Evolutionary conservation across 2,888 invertebrate species (phyloP), one percentile per base, ranked within the genome.

Genomic region (Petrophora chlorosata): DNA sequence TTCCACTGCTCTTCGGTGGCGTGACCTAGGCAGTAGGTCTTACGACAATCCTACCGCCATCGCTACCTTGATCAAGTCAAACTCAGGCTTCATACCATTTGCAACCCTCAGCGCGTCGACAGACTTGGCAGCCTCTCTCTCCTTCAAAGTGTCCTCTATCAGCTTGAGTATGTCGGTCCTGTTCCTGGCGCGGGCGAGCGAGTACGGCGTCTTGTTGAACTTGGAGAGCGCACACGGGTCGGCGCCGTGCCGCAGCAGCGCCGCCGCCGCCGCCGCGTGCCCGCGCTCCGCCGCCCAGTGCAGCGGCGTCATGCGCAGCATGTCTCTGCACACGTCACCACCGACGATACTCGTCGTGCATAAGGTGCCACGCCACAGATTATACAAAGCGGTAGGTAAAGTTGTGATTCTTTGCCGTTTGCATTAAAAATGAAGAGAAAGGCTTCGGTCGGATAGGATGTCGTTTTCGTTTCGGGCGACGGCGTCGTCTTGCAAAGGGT

Each of bases 261-360:
- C 76, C 40, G 93, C 91, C 29, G 95, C 95, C 33, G 58, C 71
- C 5, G 9, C 64, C 23, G 91, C 79, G 83, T 97, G 95, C 0
- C 94, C 94, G 67, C 95, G 94, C 84, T 96, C 96, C 28, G 95
- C 95, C 3, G 98, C 97, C 98, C 98, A 98, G 88, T 98, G 98
- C 46, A 98, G 90, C 25, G 98, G 97, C 28, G 98, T 98, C 98
- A 87, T 88, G 63, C 72, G 77, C 66, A 88, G 75, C 84, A 87
- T 76, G 80, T 89, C 88, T 5, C 52, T 25, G 26, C 19, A 13
- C 16, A 19, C 14, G 8, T 7, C 22, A 7, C 5, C 22, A 22
- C 3, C 5, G 23, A 4, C 23, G n/a, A 3, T n/a, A n/a, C n/a
- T n/a, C n/a, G n/a, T n/a, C n/a, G n/a, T n/a, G n/a, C n/a, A n/a